A percentile compares a stretch with the other conserved stretches of the same genome.
Conservation (phyloP, 2,888 invertebrate genomes). For the Thecophora atra region DNA sequence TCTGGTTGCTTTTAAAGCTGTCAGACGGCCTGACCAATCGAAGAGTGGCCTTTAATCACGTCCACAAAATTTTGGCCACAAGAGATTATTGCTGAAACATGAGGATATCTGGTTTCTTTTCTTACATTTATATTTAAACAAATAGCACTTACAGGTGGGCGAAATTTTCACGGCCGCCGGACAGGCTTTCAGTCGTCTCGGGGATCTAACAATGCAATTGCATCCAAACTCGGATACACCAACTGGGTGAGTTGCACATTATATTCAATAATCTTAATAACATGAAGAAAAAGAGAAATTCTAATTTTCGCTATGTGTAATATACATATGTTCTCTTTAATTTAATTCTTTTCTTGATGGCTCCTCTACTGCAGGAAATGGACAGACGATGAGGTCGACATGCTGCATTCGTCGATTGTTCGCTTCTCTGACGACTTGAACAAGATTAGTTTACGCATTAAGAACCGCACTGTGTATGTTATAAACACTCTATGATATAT, state of each 20-base stretch:
- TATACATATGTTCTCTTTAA: too few species aligned
- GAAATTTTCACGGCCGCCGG: conserved; percentile 98
- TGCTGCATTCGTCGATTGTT: conserved; percentile 89
- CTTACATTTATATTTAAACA: conserved; percentile 42
- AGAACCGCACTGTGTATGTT: conserved; percentile 92
- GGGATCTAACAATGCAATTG: conserved; percentile 93
- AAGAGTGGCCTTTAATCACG: too few species aligned
- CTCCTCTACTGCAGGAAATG: conserved; percentile 79
- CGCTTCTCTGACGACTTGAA: conserved; percentile 93
- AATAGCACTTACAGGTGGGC: conserved; percentile 76
- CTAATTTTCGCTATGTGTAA: too few species aligned
- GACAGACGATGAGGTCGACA: conserved; percentile 97
- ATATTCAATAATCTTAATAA: too few species aligned
- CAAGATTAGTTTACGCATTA: conserved; percentile 92
- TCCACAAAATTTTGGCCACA: too few species aligned
- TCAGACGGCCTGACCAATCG: conserved; percentile 55
- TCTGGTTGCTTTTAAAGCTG: conserved; percentile 43
- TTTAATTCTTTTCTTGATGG: too few species aligned
- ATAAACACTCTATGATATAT: background rate
- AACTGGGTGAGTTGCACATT: conserved; percentile 75
- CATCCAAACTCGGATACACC: conserved; percentile 86
- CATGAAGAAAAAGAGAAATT: too few species aligned
- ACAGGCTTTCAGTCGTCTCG: conserved; percentile 92
- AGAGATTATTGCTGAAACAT: background rate
- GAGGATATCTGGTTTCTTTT: conserved; percentile 45